A percentile compares a stretch with the other conserved stretches of the same genome.
Conservation (phyloP, 2,797 vertebrate genomes). For the Meriones psammophilus region DNA sequence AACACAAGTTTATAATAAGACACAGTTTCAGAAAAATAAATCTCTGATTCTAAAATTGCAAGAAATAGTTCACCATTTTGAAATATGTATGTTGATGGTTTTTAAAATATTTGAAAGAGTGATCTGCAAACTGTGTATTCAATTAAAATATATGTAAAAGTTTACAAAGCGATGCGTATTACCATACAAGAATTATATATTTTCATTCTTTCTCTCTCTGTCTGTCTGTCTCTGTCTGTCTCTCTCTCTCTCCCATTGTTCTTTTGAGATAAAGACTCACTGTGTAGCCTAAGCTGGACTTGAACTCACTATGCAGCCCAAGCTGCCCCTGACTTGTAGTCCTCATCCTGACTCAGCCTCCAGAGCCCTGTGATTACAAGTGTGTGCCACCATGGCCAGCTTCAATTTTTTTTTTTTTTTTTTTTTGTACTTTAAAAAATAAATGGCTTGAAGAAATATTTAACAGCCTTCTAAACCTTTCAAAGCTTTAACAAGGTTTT, state of each 20-base stretch:
- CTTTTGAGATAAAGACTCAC: not conserved
- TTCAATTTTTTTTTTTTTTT: not conserved
- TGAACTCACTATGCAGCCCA: not conserved
- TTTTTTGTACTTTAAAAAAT: not conserved
- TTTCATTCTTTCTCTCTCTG: not conserved
- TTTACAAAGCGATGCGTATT: conserved; percentile 18
- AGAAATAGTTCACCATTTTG: conserved; percentile 1
- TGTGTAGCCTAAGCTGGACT: not conserved
- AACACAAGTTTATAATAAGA: conserved; percentile 55
- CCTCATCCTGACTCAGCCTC: not conserved
- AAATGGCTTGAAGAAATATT: conserved; percentile 1
- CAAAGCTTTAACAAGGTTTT: conserved; percentile 65
- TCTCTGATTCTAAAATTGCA: conserved; percentile 7
- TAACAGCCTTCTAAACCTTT: conserved; percentile 54
- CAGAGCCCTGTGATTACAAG: not conserved
- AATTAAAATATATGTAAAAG: conserved; percentile 5
- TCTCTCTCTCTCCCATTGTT: not conserved
- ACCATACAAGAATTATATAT: not conserved
- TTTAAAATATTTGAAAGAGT: conserved; percentile 33
- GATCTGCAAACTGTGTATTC: not conserved
- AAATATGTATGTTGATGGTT: not conserved
- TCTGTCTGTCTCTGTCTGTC: not conserved
- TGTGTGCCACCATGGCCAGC: not conserved
- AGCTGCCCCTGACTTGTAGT: not conserved
- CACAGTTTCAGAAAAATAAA: not conserved